A percentile compares a stretch with the other conserved stretches of the same genome.
Evolutionary conservation across 2,888 invertebrate genomes (phyloP).

Genomic region (Cephus pygmeus): DNA sequence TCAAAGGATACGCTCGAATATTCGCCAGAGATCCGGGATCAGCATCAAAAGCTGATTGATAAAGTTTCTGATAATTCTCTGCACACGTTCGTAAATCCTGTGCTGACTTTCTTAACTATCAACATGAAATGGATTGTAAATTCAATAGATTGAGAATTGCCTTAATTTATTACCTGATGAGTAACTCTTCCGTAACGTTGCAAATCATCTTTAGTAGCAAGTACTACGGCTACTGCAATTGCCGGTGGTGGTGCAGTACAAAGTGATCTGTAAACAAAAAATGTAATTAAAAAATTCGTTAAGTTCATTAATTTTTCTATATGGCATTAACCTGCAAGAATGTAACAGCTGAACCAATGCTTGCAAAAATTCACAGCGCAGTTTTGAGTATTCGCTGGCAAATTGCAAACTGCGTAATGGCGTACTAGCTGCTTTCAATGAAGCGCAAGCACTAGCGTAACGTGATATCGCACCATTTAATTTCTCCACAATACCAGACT

Average conservation of each 20-base stretch:
- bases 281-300: neutral
- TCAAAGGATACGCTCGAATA: slow-evolving; percentile 66
- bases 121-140: slow-evolving; percentile 20
- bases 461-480: slow-evolving; percentile 58
- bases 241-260: slow-evolving; percentile 94
- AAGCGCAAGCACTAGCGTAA: slow-evolving; percentile 61
- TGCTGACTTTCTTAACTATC: slow-evolving; percentile 77
- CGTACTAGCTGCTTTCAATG: slow-evolving; percentile 75
- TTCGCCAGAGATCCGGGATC: slow-evolving; percentile 82
- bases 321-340: slow-evolving; percentile 69
- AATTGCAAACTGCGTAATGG: slow-evolving; percentile 75
- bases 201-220: slow-evolving; percentile 81
- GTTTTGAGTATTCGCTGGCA: slow-evolving; percentile 80
- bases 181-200: slow-evolving; percentile 84
- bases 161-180: slow-evolving; percentile 68
- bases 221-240: slow-evolving; percentile 85
- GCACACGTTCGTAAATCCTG: slow-evolving; percentile 79
- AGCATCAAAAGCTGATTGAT: slow-evolving; percentile 87
- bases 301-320: neutral
- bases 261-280: slow-evolving; percentile 68
- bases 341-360: slow-evolving; percentile 74
- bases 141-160: neutral
- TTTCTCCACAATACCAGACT: slow-evolving; percentile 53
- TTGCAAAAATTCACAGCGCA: slow-evolving; percentile 81
- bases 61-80: slow-evolving; percentile 80